A percentile compares a stretch with the other conserved stretches of the same genome.
Conservation (phyloP, 2,797 vertebrate species). For the Rousettus madagascariensis region DNA sequence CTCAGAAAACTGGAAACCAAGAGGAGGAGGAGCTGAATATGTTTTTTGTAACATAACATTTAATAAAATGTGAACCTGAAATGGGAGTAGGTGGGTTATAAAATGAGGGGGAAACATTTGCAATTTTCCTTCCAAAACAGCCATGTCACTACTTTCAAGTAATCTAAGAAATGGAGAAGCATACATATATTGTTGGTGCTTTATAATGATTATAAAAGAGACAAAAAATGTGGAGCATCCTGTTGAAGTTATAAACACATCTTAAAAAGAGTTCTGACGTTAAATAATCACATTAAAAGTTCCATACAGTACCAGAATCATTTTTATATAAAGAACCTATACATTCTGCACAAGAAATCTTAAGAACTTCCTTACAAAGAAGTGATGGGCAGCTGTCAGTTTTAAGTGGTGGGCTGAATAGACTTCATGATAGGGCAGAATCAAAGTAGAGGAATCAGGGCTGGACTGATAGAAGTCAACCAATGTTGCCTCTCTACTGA, state of each 20-base stretch:
- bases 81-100: not conserved
- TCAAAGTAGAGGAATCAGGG: not conserved
- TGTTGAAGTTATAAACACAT: not conserved
- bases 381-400: not conserved
- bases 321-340: slow-evolving; percentile 16
- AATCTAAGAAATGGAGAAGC: not conserved
- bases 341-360: not conserved
- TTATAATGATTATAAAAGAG: not conserved
- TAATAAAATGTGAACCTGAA: not conserved
- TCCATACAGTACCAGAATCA: not conserved
- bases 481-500: not conserved
- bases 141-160: not conserved
- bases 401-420: not conserved
- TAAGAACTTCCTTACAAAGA: not conserved
- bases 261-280: not conserved
- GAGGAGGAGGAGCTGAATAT: not conserved
- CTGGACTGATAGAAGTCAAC: not conserved
- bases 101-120: not conserved
- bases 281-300: not conserved
- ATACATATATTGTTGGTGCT: not conserved
- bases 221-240: not conserved
- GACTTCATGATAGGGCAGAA: not conserved
- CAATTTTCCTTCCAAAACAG: not conserved
- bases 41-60: not conserved
- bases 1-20: not conserved